Evolutionary conservation across 2,113 vertebrate genomes (phyloP).

Genomic region (Accipiter cooperii): DNA sequence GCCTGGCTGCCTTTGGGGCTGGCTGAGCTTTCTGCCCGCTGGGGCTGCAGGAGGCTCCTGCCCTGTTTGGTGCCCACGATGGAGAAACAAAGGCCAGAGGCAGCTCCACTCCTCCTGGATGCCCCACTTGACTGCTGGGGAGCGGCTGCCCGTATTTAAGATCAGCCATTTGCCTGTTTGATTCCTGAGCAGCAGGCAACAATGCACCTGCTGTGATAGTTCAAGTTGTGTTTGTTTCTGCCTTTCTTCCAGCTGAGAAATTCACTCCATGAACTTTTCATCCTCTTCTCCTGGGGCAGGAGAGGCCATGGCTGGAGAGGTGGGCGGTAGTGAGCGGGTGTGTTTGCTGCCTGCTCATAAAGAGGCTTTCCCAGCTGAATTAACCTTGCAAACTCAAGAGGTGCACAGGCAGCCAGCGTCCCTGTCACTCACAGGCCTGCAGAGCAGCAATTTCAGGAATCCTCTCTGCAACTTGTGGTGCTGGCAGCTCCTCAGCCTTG

Average conservation of each 20-base stretch:
- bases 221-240: conserved; percentile 44
- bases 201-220: neutral
- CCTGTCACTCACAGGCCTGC: accelerated
- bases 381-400: neutral
- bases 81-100: neutral
- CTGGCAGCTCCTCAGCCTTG: neutral
- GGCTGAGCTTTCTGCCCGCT: neutral
- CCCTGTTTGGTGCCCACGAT: neutral
- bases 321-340: accelerated
- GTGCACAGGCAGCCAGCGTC: accelerated
- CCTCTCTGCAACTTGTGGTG: neutral
- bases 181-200: neutral
- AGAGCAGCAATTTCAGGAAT: neutral
- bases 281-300: neutral
- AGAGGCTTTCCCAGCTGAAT: neutral
- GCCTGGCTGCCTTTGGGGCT: accelerated
- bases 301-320: neutral
- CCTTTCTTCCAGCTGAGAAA: conserved; percentile 33
- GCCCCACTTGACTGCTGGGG: accelerated
- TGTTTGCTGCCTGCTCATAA: neutral
- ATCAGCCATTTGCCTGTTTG: neutral
- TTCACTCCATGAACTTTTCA: neutral
- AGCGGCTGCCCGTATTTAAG: neutral
- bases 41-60: neutral
- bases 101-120: neutral